Evolutionary conservation across 2,888 invertebrate species (phyloP).

Genomic region (Apeira syringaria): DNA sequence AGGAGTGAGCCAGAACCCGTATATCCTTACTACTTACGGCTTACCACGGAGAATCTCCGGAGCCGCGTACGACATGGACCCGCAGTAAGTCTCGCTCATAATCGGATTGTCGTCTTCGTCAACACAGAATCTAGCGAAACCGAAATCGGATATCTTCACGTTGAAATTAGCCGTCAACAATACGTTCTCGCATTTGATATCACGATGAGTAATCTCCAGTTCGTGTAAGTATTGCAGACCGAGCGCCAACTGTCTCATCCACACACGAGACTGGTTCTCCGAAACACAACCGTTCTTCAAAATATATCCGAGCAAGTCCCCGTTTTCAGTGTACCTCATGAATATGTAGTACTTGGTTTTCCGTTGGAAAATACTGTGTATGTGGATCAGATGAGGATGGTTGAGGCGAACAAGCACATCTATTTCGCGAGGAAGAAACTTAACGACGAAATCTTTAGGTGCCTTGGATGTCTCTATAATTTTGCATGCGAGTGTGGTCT

Average conservation of each 20-base stretch:
- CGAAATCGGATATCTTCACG: constrained; percentile 92
- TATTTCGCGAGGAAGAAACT: constrained; percentile 93
- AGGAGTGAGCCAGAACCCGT: too few species aligned
- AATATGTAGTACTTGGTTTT: constrained; percentile 90
- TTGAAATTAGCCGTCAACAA: constrained; percentile 88
- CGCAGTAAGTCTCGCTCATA: constrained; percentile 92
- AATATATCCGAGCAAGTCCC: constrained; percentile 89
- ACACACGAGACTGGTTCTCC: constrained; percentile 87
- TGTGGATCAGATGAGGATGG: constrained; percentile 91
- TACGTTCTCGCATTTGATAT: constrained; percentile 93
- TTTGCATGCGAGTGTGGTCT: constrained; percentile 86
- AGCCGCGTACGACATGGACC: constrained; percentile 93
- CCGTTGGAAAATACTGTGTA: constrained; percentile 90
- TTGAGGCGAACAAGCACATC: constrained; percentile 89
- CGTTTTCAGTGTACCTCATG: constrained; percentile 91
- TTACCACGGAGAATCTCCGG: constrained; percentile 92
- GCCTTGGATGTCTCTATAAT: constrained; percentile 89
- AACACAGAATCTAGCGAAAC: constrained; percentile 85
- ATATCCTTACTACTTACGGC: too few species aligned
- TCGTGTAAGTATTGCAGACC: constrained; percentile 89
- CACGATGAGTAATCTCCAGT: constrained; percentile 89
- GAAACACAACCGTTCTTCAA: constrained; percentile 86
- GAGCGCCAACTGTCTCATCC: constrained; percentile 88
- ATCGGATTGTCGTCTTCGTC: constrained; percentile 65
- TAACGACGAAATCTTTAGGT: constrained; percentile 89